These are phyloP conservation scores for Drosophila miranda DNA, from an alignment of 1,140 invertebrate genomes.

Conservation along the genomic window DNA sequence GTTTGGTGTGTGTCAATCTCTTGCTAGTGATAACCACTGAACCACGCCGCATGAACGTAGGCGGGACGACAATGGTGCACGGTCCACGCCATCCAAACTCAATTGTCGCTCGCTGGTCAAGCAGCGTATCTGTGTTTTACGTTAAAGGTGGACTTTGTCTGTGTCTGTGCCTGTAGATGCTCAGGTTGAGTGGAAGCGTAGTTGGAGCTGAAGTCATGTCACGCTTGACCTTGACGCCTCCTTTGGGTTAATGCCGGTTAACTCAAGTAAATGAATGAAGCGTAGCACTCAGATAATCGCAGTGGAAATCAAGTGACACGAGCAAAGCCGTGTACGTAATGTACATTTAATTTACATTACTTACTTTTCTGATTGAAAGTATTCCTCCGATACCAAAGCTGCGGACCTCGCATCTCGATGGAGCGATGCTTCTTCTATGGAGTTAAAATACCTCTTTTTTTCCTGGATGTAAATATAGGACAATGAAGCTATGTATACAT, in stretches of 20 bases:
- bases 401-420: too few relatives aligned
- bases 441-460: too few relatives aligned
- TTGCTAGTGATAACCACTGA: constrained; percentile 50
- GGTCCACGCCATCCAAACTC: constrained; percentile 1
- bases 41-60: constrained; percentile 57
- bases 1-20: constrained; percentile 54
- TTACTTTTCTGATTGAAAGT: too few relatives aligned
- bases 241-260: constrained; percentile 21
- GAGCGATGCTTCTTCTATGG: too few relatives aligned
- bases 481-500: too few relatives aligned
- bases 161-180: constrained; percentile 20
- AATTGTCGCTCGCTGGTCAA: constrained; percentile 17
- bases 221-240: constrained; percentile 59
- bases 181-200: constrained; percentile 30
- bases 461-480: too few relatives aligned
- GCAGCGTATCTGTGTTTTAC: constrained; percentile 7
- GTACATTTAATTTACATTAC: too few relatives aligned
- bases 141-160: constrained; percentile 5
- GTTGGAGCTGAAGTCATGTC: constrained; percentile 58
- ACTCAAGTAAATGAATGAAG: constrained; percentile 5
- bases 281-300: constrained; percentile 21
- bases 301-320: constrained; percentile 55
- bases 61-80: constrained; percentile 40
- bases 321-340: constrained; percentile 15
- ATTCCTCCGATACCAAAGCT: too few relatives aligned